Evolutionary conservation across 2,888 invertebrate genomes (phyloP), one percentile per base, ranked within the genome.

Genomic region (Adelphocoris suturalis): DNA sequence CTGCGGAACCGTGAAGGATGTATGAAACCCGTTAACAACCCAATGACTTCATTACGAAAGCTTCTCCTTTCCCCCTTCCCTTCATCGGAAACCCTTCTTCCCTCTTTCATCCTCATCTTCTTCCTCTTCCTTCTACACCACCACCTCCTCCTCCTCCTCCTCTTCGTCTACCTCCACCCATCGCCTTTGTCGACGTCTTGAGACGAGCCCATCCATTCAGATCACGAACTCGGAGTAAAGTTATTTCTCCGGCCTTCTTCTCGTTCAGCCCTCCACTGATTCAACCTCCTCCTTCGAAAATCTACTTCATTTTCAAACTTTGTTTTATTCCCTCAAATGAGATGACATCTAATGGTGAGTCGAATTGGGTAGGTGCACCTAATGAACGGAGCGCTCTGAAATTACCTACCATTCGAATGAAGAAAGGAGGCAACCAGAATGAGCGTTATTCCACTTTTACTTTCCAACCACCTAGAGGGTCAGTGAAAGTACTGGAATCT

Each of bases 1-100:
- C 82, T 52, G 82, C 82, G 82, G 52, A 52, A 48, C 82, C 82
- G 82, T 82, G 82, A 82, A 82, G 48, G 47, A 82, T 82, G 82
- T 82, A 82, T 52, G 82, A 82, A 82, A 82, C 82, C 82, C 52
- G 82, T 82, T 82, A 82, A 82, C 82, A 52, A 82, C 52, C 82
- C 82, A 82, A 82, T 82, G 82, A 82, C 82, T 82, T 82, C 82
- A 82, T 82, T 82, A 82, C 82, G 82, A 82, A 82, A 82, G 82
- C 82, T 82, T 82, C 82, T 82, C 47, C 82, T 82, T 19, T 52
- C 52, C 52, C 82, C 82, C 82, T 82, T 82, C 82, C 82, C 82
- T 82, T 82, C 82, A 52, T 82, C 82, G 82, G 47, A 68, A 68
- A 68, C 68, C 68, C 82, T 47, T n/a, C 82, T 48, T 14, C 82